Evolutionary conservation across 2,797 vertebrate species (phyloP).

Genomic region (Synanceia verrucosa): DNA sequence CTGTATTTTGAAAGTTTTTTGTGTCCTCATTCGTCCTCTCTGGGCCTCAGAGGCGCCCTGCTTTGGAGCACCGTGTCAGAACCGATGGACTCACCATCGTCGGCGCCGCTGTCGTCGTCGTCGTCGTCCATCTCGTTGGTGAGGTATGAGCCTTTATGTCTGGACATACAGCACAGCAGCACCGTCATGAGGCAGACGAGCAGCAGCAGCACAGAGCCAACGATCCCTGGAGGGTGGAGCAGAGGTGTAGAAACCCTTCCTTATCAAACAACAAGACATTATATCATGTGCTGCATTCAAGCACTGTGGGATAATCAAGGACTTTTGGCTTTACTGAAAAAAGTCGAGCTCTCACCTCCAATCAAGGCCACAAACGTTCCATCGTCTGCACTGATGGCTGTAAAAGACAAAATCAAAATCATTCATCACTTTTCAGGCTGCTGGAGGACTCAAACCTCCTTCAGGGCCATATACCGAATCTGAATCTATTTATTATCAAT

Average conservation of each 20-base stretch:
- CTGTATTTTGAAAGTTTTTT: background rate
- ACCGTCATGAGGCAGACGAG: slow-evolving; percentile 75
- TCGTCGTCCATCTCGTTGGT: slow-evolving; percentile 87
- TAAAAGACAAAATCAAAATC: background rate
- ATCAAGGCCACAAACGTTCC: slow-evolving; percentile 32
- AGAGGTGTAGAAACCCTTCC: background rate
- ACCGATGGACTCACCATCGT: slow-evolving; percentile 81
- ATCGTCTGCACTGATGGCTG: background rate
- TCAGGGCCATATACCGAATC: no score
- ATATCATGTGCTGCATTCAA: background rate
- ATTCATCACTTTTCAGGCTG: no score
- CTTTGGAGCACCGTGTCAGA: slow-evolving; percentile 75
- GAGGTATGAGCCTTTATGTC: slow-evolving; percentile 88
- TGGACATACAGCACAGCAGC: slow-evolving; percentile 78
- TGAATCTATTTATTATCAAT: no score
- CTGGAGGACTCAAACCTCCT: no score
- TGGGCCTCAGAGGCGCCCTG: slow-evolving; percentile 74
- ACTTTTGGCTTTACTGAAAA: no score
- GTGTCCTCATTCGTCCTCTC: slow-evolving; percentile 72
- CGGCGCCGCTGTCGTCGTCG: background rate
- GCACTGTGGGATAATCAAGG: background rate
- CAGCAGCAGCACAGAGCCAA: slow-evolving; percentile 69
- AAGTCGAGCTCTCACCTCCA: slow-evolving; percentile 51
- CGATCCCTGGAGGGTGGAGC: slow-evolving; percentile 68
- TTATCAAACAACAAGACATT: background rate